phyloP scores from a whole-genome alignment of 2,888 invertebrate species.

The Erpobdella octoculata region DNA sequence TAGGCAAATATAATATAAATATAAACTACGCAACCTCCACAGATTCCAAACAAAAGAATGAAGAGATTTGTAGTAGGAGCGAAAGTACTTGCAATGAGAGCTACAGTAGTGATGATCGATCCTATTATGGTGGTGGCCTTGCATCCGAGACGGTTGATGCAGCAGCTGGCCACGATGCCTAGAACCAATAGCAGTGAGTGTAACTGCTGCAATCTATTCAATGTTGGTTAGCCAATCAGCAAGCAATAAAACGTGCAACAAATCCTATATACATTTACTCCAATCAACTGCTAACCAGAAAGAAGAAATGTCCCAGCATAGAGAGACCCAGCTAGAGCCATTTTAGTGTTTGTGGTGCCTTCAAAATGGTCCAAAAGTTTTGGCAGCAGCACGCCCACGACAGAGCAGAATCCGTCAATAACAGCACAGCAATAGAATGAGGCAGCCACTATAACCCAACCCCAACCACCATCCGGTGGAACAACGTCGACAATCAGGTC shows the following conservation, averaged over 20 bases:
- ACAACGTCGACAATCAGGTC: constrained; percentile 1
- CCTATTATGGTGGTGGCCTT: constrained; percentile 33
- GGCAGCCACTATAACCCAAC: constrained; percentile 35
- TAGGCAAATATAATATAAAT: too few relatives aligned
- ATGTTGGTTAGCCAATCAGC: background rate
- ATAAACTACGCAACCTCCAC: too few relatives aligned
- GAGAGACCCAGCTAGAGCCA: constrained; percentile 34
- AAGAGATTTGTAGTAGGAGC: constrained; percentile 31
- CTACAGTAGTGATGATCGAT: constrained; percentile 28
- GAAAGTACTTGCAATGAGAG: constrained; percentile 29
- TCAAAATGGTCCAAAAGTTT: constrained; percentile 29
- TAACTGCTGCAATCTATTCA: too few relatives aligned
- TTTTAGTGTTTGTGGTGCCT: constrained; percentile 25
- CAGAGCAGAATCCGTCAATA: constrained; percentile 31
- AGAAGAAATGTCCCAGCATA: constrained; percentile 31
- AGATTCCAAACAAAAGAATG: constrained; percentile 34
- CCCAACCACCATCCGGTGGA: constrained; percentile 35
- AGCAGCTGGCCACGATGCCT: constrained; percentile 33
- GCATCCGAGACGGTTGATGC: constrained; percentile 34
- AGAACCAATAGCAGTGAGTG: background rate
- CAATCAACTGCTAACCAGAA: constrained; percentile 26
- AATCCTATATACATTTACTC: background rate
- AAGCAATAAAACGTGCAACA: background rate
- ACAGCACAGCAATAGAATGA: constrained; percentile 32
- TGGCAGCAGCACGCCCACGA: constrained; percentile 32